Evolutionary conservation across 2,113 vertebrate genomes (phyloP).

Genomic region (Halichoeres trimaculatus): DNA sequence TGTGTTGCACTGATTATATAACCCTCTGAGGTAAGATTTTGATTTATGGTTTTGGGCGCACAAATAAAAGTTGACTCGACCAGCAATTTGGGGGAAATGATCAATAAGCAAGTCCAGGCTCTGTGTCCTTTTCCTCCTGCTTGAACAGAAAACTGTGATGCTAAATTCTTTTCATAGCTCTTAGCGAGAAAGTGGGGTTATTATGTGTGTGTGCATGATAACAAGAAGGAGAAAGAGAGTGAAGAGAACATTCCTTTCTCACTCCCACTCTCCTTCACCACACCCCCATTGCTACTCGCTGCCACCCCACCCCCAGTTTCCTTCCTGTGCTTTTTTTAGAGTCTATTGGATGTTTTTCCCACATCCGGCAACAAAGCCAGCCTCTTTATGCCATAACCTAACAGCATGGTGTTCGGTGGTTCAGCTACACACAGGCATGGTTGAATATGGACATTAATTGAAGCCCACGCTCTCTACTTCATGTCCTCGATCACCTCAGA

Average conservation of each 20-base stretch:
- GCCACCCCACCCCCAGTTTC: conserved; percentile 93
- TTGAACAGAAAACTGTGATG: conserved; percentile 37
- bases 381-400: conserved; percentile 88
- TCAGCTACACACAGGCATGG: conserved; percentile 53
- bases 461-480: conserved; percentile 14
- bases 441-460: conserved; percentile 65
- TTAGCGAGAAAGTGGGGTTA: conserved; percentile 64
- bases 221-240: conserved; percentile 73
- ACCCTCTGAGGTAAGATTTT: background rate
- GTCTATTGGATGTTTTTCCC: conserved; percentile 90
- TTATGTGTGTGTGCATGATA: conserved; percentile 73
- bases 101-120: conserved; percentile 38
- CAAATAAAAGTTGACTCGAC: background rate
- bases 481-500: background rate
- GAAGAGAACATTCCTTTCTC: conserved; percentile 91
- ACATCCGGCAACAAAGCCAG: conserved; percentile 96
- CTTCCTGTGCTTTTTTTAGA: conserved; percentile 99
- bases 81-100: conserved; percentile 10
- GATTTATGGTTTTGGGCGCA: background rate
- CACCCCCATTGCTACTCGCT: conserved; percentile 80
- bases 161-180: conserved; percentile 70
- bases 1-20: background rate
- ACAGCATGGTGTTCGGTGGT: conserved; percentile 73
- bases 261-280: conserved; percentile 84
- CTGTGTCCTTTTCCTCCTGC: conserved; percentile 19